Evolutionary conservation across 2,113 vertebrate species (phyloP).

Genomic region (Python bivittatus): DNA sequence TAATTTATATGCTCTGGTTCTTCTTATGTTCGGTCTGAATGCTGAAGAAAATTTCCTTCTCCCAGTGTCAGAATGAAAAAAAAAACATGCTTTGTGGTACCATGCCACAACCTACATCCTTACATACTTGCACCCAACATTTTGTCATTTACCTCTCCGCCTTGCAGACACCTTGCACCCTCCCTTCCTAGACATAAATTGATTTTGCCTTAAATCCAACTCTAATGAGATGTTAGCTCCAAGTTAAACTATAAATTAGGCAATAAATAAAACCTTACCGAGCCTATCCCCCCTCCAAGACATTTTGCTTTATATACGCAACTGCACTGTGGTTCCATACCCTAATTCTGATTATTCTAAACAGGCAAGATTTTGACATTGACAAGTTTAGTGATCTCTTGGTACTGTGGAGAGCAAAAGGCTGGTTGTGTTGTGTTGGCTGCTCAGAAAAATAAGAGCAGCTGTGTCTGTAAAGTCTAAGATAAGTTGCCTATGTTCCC

Average conservation of each 20-base stretch:
- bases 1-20: not conserved
- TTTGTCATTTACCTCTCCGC: no score
- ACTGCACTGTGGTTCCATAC: conserved; percentile 4
- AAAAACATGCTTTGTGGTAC: no score
- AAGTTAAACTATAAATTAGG: not conserved
- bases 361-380: conserved; percentile 32
- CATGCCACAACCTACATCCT: no score
- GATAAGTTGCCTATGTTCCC: not conserved
- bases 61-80: not conserved
- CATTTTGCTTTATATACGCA: not conserved
- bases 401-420: conserved; percentile 17
- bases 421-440: conserved; percentile 22
- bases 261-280: not conserved
- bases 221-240: not conserved
- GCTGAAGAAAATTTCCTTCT: not conserved
- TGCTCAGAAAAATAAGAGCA: conserved; percentile 18
- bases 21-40: not conserved
- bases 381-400: conserved; percentile 32
- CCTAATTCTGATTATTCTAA: conserved; percentile 20
- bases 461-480: conserved; percentile 9
- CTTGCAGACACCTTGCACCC: no score
- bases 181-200: not conserved
- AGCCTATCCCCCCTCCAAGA: fast-evolving
- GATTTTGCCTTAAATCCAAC: not conserved
- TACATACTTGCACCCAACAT: no score